Percentiles rank a stretch among this genome's conserved stretches.
These are phyloP conservation scores for Megalurothrips usitatus DNA, from an alignment of 2,888 invertebrate genomes.

Conservation along the genomic window DNA sequence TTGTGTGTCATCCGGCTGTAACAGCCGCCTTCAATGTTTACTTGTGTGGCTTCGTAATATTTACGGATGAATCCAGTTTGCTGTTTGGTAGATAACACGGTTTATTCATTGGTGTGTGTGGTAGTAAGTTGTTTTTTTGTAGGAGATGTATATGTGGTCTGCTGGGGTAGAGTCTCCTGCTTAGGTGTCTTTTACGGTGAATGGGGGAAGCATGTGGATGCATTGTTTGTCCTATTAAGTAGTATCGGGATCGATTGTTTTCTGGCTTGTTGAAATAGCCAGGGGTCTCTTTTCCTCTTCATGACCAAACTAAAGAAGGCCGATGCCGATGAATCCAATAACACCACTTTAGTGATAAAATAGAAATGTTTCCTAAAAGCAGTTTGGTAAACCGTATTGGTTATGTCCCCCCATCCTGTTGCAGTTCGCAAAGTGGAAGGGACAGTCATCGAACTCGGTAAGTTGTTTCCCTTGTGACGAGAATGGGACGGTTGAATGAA, in stretches of 20 bases:
- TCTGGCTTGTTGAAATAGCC: background rate
- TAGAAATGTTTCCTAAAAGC: background rate
- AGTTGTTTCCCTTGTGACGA: background rate
- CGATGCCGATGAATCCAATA: too few species aligned
- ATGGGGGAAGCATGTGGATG: background rate
- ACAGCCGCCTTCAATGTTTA: background rate
- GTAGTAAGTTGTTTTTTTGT: background rate
- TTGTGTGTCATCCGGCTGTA: background rate
- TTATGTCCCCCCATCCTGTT: constrained; percentile 8
- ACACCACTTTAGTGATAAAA: background rate
- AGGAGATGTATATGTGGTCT: background rate
- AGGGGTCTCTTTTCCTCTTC: background rate
- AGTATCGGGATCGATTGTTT: background rate
- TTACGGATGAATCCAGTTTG: constrained; percentile 3
- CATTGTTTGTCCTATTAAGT: background rate
- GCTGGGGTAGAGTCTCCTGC: background rate
- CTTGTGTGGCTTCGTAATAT: background rate
- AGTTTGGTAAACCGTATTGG: background rate
- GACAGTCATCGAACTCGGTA: constrained; percentile 15
- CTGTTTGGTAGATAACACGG: background rate
- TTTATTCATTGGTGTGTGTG: background rate
- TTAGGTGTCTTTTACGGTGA: background rate
- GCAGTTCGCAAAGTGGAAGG: constrained; percentile 25
- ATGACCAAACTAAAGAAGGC: too few species aligned
- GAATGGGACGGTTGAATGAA: background rate